These are phyloP conservation scores for Menidia beryllina DNA, from an alignment of 2,113 vertebrate species.

Conservation along the genomic window DNA sequence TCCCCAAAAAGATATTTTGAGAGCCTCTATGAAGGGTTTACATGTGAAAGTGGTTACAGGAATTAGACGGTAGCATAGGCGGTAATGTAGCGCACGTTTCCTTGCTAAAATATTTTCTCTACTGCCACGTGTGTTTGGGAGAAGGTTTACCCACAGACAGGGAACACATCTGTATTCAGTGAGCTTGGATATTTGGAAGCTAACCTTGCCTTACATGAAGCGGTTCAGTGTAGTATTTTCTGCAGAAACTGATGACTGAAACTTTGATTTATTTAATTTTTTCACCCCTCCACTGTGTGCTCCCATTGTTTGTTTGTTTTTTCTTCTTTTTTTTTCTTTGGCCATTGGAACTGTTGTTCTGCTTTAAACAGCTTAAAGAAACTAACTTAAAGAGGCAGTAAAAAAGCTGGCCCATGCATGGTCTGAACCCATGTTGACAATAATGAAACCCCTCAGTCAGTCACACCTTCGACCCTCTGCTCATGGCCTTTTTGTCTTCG, in stretches of 20 bases:
- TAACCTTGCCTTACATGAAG: not conserved
- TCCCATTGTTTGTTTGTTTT: no score
- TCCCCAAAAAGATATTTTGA: not conserved
- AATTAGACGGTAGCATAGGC: conserved; percentile 28
- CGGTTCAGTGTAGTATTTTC: not conserved
- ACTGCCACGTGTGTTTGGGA: conserved; percentile 36
- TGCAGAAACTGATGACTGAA: not conserved
- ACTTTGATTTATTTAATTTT: not conserved
- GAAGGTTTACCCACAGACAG: conserved; percentile 43
- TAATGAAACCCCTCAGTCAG: conserved; percentile 32
- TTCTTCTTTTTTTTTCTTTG: not conserved
- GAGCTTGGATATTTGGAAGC: conserved; percentile 19
- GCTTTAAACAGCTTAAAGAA: no score
- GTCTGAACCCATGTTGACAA: conserved; percentile 22
- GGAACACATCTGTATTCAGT: conserved; percentile 37
- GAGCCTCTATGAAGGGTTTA: not conserved
- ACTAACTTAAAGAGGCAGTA: no score
- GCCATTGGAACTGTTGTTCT: not conserved
- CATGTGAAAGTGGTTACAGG: conserved; percentile 30
- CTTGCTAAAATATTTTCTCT: conserved; percentile 44
- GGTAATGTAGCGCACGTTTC: conserved; percentile 28
- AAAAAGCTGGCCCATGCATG: conserved; percentile 4
- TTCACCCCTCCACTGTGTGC: no score
- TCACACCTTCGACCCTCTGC: conserved; percentile 19
- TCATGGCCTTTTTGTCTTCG: no score